A percentile compares a stretch with the other conserved stretches of the same genome.
Evolutionary conservation across 30 jellyfish, hydroid and myxozoan genomes (phyloP).

Genomic region (Turritopsis dohrnii): DNA sequence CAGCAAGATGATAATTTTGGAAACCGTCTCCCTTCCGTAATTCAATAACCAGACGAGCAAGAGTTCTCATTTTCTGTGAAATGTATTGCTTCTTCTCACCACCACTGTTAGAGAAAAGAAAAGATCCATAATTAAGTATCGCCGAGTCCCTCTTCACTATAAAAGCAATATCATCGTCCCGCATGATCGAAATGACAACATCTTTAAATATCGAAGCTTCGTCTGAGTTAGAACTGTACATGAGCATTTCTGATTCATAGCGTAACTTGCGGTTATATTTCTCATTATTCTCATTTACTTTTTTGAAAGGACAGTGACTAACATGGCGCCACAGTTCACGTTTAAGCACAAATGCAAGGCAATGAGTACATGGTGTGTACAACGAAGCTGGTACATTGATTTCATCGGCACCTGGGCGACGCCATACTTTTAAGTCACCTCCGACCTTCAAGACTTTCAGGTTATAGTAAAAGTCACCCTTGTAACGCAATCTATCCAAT

Average conservation of each 20-base stretch:
- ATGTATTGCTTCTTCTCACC: slow-evolving; percentile 21
- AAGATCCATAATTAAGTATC: slow-evolving; percentile 32
- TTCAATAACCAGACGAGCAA: slow-evolving; percentile 37
- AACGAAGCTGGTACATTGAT: neutral
- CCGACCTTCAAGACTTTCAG: slow-evolving; percentile 36
- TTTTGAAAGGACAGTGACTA: slow-evolving; percentile 28
- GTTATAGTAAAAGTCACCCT: slow-evolving; percentile 42
- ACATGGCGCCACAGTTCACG: slow-evolving; percentile 65
- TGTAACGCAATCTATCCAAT: slow-evolving; percentile 31
- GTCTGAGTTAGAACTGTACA: slow-evolving; percentile 15
- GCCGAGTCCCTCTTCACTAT: slow-evolving; percentile 26
- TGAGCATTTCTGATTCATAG: slow-evolving; percentile 43
- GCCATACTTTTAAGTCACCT: slow-evolving; percentile 32
- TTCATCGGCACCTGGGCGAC: slow-evolving; percentile 33
- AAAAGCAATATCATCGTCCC: slow-evolving; percentile 33
- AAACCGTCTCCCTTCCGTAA: slow-evolving; percentile 18
- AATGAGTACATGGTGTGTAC: slow-evolving; percentile 38
- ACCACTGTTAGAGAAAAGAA: slow-evolving; percentile 27
- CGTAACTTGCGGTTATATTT: slow-evolving; percentile 13
- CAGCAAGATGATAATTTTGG: slow-evolving; percentile 14
- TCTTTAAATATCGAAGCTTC: slow-evolving; percentile 22
- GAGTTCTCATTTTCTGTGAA: slow-evolving; percentile 35
- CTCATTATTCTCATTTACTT: neutral
- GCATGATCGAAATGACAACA: slow-evolving; percentile 24
- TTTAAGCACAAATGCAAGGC: slow-evolving; percentile 45